These are phyloP conservation scores for Mormyrus lacerda DNA, from an alignment of 2,113 vertebrate genomes.

Conservation along the genomic window DNA sequence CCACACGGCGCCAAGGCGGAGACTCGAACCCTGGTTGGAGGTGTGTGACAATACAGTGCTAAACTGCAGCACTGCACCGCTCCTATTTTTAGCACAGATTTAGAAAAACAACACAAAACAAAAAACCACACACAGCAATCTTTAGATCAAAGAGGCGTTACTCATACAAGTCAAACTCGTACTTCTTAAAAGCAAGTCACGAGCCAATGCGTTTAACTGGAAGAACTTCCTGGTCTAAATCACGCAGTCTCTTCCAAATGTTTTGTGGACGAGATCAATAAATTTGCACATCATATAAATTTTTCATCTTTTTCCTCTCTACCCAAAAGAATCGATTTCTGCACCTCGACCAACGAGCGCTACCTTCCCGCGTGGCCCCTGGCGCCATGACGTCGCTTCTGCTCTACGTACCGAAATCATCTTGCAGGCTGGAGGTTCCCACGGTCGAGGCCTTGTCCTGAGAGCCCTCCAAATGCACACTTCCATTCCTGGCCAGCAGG, in stretches of 20 bases:
- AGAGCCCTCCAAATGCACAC: constrained; percentile 89
- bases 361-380: not conserved
- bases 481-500: constrained; percentile 99
- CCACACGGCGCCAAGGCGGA: too few relatives aligned
- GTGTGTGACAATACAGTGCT: not conserved
- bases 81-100: not conserved
- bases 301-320: not conserved
- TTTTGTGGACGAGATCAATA: not conserved
- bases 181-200: not conserved
- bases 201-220: not conserved
- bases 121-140: not conserved
- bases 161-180: not conserved
- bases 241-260: not conserved
- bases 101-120: not conserved
- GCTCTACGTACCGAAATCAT: constrained; percentile 81
- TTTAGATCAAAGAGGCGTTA: not conserved
- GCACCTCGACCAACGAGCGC: too few relatives aligned
- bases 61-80: not conserved
- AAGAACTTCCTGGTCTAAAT: not conserved
- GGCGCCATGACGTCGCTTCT: not conserved
- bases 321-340: not conserved
- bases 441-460: constrained; percentile 89
- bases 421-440: constrained; percentile 87
- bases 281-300: not conserved
- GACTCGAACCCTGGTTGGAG: too few relatives aligned